Percentiles rank a stretch among this genome's conserved stretches.
These are phyloP conservation scores for Melopsittacus undulatus DNA, from an alignment of 2,797 vertebrate genomes.

Conservation along the genomic window DNA sequence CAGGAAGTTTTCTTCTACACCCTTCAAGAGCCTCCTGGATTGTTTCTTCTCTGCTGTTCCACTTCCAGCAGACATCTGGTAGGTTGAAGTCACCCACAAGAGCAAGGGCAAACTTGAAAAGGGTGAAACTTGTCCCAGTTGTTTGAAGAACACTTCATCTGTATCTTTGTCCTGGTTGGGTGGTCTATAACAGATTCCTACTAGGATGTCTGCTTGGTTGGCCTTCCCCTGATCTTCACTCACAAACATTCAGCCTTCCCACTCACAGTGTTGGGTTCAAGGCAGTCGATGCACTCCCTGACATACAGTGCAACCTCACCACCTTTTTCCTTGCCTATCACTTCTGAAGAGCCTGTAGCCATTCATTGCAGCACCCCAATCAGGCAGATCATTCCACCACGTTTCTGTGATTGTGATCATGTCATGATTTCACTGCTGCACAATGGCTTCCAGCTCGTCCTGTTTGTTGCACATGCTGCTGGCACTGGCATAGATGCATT, in stretches of 20 bases:
- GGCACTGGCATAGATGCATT: background rate
- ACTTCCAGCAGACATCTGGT: background rate
- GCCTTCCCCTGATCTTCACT: background rate
- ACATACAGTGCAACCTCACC: background rate
- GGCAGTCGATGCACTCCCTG: background rate
- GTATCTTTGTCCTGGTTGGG: background rate
- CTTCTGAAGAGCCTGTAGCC: background rate
- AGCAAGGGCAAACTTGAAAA: background rate
- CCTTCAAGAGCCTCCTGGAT: background rate
- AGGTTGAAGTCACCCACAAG: background rate
- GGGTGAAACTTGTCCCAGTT: background rate
- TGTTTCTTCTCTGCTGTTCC: background rate
- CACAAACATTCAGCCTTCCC: background rate
- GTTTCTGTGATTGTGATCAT: background rate
- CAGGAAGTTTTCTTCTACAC: background rate
- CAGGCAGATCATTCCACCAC: background rate
- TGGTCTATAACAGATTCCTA: background rate
- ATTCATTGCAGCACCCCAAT: background rate
- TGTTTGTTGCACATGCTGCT: background rate
- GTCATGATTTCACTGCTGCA: background rate
- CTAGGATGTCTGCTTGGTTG: background rate
- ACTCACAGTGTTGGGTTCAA: background rate
- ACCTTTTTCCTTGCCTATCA: background rate
- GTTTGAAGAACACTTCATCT: background rate
- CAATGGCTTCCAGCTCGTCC: background rate